A percentile compares a stretch with the other conserved stretches of the same genome.
Conservation (phyloP, 2,797 vertebrate species). For the Hippopotamyrus pictus region DNA sequence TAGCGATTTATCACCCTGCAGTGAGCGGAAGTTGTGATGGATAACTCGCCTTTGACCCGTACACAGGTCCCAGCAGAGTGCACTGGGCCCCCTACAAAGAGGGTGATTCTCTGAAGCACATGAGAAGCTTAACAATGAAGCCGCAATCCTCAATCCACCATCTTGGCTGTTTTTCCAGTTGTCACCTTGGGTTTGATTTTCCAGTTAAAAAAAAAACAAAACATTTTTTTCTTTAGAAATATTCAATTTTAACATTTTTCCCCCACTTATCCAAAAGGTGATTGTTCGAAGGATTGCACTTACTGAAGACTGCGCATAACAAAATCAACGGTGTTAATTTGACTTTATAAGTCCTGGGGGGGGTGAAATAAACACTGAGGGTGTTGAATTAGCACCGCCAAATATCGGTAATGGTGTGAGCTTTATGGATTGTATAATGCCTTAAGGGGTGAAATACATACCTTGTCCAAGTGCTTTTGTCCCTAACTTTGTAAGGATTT, state of each 20-base stretch:
- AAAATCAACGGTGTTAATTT: not conserved
- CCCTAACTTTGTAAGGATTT: not conserved
- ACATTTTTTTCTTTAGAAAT: not conserved
- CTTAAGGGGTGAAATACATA: not conserved
- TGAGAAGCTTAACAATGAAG: slow-evolving; percentile 8
- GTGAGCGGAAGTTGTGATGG: slow-evolving; percentile 31
- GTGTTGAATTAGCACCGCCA: not conserved
- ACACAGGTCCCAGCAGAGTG: slow-evolving; percentile 13
- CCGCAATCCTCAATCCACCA: not conserved
- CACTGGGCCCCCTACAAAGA: not conserved
- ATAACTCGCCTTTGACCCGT: slow-evolving; percentile 29
- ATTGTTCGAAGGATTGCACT: slow-evolving; percentile 19
- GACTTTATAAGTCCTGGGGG: not conserved
- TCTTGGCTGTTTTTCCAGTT: slow-evolving; percentile 9
- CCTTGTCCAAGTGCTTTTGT: not conserved
- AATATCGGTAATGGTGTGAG: not conserved
- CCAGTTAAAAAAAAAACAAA: not conserved
- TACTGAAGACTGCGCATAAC: not conserved
- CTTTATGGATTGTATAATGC: not conserved
- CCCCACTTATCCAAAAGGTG: slow-evolving; percentile 6
- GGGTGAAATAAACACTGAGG: not conserved
- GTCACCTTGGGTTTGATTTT: not conserved
- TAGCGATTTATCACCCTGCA: slow-evolving; percentile 31
- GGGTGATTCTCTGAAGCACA: not conserved
- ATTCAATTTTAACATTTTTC: not conserved